Base-by-base conservation (phyloP, 2,797 vertebrate species). In the Denticeps clupeoides region DNA sequence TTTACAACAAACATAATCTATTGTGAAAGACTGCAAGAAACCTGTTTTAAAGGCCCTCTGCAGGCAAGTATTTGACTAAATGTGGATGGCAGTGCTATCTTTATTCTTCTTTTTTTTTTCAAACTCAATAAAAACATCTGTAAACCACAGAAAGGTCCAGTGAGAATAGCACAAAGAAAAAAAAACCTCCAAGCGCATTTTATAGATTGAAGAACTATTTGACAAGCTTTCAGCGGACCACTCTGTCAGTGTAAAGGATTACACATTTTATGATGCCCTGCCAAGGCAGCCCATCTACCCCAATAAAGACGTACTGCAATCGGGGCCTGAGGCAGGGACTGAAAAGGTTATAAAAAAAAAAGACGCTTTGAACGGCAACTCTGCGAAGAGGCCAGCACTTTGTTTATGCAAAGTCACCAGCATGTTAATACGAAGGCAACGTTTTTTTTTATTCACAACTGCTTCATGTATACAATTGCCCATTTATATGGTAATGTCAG, bases 401-500 rank as follows among this genome's bases (percentile, higher is more conserved):
- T n/a, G n/a, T n/a, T n/a, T n/a, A n/a, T n/a, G n/a, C n/a, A n/a
- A n/a, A n/a, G n/a, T n/a, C n/a, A n/a, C n/a, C n/a, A n/a, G n/a
- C n/a, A n/a, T n/a, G n/a, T n/a, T n/a, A n/a, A n/a, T n/a, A n/a
- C n/a, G n/a, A n/a, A n/a, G n/a, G n/a, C n/a, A n/a, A n/a, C n/a
- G n/a, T n/a, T n/a, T n/a, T n/a, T n/a, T n/a, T n/a, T n/a, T n/a
- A n/a, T n/a, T n/a, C n/a, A n/a, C n/a, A n/a, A n/a, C n/a, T n/a
- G n/a, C n/a, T n/a, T 81, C 50, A 35, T 68, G 58, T 53, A 68
- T 63, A 71, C 64, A 75, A 73, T 62, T 64, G 71, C 72, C 82
- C 81, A 82, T 84, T 76, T 86, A 82, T 83, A 84, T 83, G 79
- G 67, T 82, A 82, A 83, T 84, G 64, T 58, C 29, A 60, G 48